Evolutionary conservation across 2,888 invertebrate genomes (phyloP).

Genomic region (Drosophila limbata): DNA sequence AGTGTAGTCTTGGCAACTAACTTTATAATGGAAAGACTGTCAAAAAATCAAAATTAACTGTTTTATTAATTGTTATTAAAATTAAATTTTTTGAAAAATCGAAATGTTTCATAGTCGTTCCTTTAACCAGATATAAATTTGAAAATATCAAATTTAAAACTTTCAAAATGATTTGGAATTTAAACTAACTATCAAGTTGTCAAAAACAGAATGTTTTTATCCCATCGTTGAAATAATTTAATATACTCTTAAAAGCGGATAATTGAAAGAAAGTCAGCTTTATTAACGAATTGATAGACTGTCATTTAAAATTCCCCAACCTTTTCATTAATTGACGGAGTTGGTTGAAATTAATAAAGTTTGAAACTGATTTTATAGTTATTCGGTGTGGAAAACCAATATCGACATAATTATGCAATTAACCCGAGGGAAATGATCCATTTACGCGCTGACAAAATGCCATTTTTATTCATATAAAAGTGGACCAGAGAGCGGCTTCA

Average conservation of each 20-base stretch:
- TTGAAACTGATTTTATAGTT: slow-evolving; percentile 5
- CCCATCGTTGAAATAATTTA: not conserved
- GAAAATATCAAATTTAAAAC: too few relatives aligned
- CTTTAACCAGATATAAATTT: too few relatives aligned
- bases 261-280: not conserved
- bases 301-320: not conserved
- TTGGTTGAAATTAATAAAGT: not conserved
- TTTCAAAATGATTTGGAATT: too few relatives aligned
- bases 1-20: slow-evolving; percentile 2
- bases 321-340: not conserved
- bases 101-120: too few relatives aligned
- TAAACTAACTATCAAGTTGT: too few relatives aligned
- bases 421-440: slow-evolving; percentile 3
- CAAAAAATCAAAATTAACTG: not conserved
- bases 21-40: not conserved
- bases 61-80: too few relatives aligned
- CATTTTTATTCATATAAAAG: slow-evolving; percentile 20
- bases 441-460: slow-evolving; percentile 20
- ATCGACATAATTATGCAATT: slow-evolving; percentile 10
- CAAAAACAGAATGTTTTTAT: too few relatives aligned
- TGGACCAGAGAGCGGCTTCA: not conserved
- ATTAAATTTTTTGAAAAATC: too few relatives aligned
- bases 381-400: slow-evolving; percentile 1
- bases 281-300: slow-evolving; percentile 1
- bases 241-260: not conserved